Conservation (phyloP, 2,797 vertebrate species). For the Typhlichthys eigenmanni region DNA sequence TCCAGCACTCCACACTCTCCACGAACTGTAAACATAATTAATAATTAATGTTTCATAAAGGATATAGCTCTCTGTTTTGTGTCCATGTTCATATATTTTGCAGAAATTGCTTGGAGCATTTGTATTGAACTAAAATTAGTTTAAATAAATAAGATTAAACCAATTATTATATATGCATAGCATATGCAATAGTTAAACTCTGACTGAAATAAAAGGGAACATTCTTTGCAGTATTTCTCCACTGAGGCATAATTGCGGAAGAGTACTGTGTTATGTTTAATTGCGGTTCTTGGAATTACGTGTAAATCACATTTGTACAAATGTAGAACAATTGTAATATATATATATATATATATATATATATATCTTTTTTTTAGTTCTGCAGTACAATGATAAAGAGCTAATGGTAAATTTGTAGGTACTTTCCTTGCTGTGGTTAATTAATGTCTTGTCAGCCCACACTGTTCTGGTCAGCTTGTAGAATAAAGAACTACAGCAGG, state of each 20-base stretch:
- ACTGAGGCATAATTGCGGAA: constrained; percentile 48
- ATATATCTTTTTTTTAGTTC: background rate
- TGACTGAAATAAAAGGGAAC: background rate
- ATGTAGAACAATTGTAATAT: too few species aligned
- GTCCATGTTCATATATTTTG: too few species aligned
- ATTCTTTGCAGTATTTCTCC: constrained; percentile 8
- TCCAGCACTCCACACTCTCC: too few species aligned
- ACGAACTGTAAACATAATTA: too few species aligned
- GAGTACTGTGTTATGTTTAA: constrained; percentile 44
- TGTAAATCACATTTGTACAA: too few species aligned
- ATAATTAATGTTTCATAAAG: background rate
- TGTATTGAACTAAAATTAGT: too few species aligned
- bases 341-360: too few species aligned
- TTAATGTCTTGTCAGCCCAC: constrained; percentile 75
- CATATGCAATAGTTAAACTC: too few species aligned
- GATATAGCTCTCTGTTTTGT: too few species aligned
- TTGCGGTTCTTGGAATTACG: constrained; percentile 39
- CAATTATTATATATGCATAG: too few species aligned
- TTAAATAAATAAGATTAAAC: too few species aligned
- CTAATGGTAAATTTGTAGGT: constrained; percentile 32
- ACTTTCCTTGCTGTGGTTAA: constrained; percentile 57
- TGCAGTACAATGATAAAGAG: background rate
- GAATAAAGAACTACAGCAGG: constrained; percentile 67
- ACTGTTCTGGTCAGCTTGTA: constrained; percentile 63
- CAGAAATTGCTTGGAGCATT: too few species aligned